phyloP scores from a whole-genome alignment of 2,888 invertebrate species.

The Eucera pruinosa region DNA sequence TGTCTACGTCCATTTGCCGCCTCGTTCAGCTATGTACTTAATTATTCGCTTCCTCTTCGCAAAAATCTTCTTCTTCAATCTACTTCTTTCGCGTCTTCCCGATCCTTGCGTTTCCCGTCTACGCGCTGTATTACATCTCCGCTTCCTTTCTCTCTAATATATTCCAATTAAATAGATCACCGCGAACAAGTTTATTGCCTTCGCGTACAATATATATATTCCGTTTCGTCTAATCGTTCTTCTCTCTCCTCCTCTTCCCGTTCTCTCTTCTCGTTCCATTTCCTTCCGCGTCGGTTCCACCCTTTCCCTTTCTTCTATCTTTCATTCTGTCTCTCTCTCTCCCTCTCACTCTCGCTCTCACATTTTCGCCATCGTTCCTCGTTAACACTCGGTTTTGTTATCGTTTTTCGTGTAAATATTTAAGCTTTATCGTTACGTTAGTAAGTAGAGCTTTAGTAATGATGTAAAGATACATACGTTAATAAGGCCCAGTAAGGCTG shows the following conservation, averaged over 20 bases:
- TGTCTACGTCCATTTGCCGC: not conserved
- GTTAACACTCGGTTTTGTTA: constrained; percentile 56
- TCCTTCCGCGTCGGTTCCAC: not conserved
- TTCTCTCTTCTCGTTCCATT: no score
- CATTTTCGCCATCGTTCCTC: constrained; percentile 19
- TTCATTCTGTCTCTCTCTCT: not conserved
- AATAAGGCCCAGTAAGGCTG: constrained; percentile 85
- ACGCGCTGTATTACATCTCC: not conserved
- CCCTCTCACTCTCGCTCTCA: constrained; percentile 1
- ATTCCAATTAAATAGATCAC: not conserved
- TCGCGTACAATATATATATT: not conserved
- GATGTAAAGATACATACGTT: constrained; percentile 82
- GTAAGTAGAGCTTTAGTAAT: constrained; percentile 79
- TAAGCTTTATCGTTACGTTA: constrained; percentile 74
- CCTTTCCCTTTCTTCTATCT: not conserved
- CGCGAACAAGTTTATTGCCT: not conserved
- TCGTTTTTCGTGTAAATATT: constrained; percentile 68
- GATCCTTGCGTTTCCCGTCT: not conserved
- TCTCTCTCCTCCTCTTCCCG: not conserved
- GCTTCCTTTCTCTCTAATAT: not conserved
- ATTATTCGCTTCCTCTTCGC: not conserved
- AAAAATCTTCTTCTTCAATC: not conserved
- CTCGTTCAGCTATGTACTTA: not conserved
- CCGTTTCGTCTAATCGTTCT: not conserved
- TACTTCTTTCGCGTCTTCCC: not conserved